Conservation (phyloP, 2,797 vertebrate species). For the Clarias laeviceps region DNA sequence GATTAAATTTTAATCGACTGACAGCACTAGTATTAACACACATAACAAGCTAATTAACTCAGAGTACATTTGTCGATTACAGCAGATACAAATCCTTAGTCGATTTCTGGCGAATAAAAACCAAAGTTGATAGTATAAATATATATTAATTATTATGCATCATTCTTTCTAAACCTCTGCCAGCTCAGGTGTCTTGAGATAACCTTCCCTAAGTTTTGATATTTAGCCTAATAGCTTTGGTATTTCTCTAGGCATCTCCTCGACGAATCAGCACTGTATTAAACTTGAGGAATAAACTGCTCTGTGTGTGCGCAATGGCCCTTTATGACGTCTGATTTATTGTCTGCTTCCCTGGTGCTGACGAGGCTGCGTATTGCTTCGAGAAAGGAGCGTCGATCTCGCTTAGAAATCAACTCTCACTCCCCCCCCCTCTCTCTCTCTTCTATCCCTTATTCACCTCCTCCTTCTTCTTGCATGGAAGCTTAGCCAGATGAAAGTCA, state of each 20-base stretch:
- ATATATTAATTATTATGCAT: too few relatives aligned
- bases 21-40: neutral
- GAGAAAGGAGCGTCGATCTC: constrained; percentile 51
- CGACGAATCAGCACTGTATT: constrained; percentile 40
- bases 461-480: constrained; percentile 12
- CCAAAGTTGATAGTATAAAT: too few relatives aligned
- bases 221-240: neutral
- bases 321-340: constrained; percentile 68
- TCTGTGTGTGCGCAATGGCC: constrained; percentile 48
- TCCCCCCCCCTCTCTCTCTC: neutral
- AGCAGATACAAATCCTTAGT: neutral
- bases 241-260: constrained; percentile 7
- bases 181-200: neutral
- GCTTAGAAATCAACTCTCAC: constrained; percentile 56
- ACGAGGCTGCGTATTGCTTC: constrained; percentile 56
- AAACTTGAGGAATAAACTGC: constrained; percentile 43
- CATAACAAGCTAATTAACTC: neutral
- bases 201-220: neutral
- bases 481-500: constrained; percentile 39
- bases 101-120: neutral
- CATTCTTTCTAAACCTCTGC: neutral
- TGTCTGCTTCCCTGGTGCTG: constrained; percentile 58
- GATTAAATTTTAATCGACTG: too few relatives aligned
- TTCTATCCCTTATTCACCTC: neutral
- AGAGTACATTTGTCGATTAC: neutral